A percentile compares a stretch with the other conserved stretches of the same genome.
phyloP scores from a whole-genome alignment of 2,888 invertebrate genomes.

The Drosophila falleni region DNA sequence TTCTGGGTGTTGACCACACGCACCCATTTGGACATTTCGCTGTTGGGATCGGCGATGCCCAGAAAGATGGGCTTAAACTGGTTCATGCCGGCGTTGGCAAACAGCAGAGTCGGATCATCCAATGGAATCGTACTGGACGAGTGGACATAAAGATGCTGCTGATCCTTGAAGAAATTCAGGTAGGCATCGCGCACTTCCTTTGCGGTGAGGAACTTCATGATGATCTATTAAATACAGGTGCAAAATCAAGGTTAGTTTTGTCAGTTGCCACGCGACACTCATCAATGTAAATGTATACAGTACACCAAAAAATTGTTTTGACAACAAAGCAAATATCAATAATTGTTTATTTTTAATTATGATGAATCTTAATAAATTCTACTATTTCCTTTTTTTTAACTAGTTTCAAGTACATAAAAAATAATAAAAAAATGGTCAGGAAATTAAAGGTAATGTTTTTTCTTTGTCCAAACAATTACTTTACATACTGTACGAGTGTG shows the following conservation, averaged over 20 bases:
- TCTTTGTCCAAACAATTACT: not conserved
- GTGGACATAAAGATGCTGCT: constrained; percentile 97
- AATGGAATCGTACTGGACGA: constrained; percentile 98
- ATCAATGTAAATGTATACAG: constrained; percentile 11
- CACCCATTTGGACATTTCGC: constrained; percentile 95
- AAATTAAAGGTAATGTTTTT: too few species aligned
- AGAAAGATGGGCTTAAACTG: constrained; percentile 99
- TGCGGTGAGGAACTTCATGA: constrained; percentile 85
- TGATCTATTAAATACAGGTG: constrained; percentile 18
- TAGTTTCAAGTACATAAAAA: too few species aligned
- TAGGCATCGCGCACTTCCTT: constrained; percentile 94
- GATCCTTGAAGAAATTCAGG: constrained; percentile 95
- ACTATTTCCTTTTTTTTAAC: too few species aligned
- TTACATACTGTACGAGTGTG: constrained; percentile 1
- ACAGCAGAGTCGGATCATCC: constrained; percentile 98
- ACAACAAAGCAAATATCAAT: not conserved
- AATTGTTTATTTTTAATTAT: not conserved
- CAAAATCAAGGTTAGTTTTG: constrained; percentile 38
- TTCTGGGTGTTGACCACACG: constrained; percentile 98
- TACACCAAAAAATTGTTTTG: not conserved
- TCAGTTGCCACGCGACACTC: constrained; percentile 70
- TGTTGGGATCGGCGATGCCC: constrained; percentile 97
- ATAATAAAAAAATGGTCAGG: too few species aligned
- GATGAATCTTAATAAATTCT: too few species aligned
- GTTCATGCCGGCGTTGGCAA: constrained; percentile 99